Percentiles rank a stretch among this genome's conserved stretches.
Evolutionary conservation across 2,888 invertebrate species (phyloP).

Genomic region (Apamea anceps): DNA sequence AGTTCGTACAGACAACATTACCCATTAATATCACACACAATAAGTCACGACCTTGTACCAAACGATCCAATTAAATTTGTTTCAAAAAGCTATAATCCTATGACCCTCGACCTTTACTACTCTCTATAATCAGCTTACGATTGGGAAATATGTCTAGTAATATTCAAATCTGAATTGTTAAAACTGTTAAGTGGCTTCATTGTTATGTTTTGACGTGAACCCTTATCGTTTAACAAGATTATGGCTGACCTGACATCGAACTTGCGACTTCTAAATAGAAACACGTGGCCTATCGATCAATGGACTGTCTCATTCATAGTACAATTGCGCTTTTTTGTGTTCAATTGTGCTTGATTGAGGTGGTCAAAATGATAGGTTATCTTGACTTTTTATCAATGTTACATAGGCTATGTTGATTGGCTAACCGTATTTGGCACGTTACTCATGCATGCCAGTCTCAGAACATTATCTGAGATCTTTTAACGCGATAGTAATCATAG

Average conservation of each 20-base stretch:
- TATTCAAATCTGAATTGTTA: conserved; percentile 47
- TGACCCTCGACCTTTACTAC: conserved; percentile 70
- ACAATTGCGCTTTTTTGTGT: conserved; percentile 53
- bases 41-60: conserved; percentile 59
- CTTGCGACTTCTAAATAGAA: conserved; percentile 52
- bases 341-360: conserved; percentile 46
- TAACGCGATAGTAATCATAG: neutral
- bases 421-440: conserved; percentile 13
- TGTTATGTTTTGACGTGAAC: conserved; percentile 61
- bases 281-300: conserved; percentile 58
- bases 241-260: conserved; percentile 64
- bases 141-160: conserved; percentile 61
- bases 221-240: conserved; percentile 67
- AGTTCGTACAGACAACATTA: conserved; percentile 32
- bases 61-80: conserved; percentile 70
- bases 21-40: conserved; percentile 54
- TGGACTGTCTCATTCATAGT: conserved; percentile 45
- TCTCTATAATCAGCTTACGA: conserved; percentile 63
- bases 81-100: conserved; percentile 64
- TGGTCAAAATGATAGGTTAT: conserved; percentile 40
- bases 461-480: neutral
- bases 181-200: conserved; percentile 48
- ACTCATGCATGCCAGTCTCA: neutral
- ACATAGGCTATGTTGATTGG: conserved; percentile 32
- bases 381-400: conserved; percentile 36